Evolutionary conservation across 1,140 invertebrate genomes (phyloP), one percentile per base, ranked within the genome.

Genomic region (Tribolium madens): DNA sequence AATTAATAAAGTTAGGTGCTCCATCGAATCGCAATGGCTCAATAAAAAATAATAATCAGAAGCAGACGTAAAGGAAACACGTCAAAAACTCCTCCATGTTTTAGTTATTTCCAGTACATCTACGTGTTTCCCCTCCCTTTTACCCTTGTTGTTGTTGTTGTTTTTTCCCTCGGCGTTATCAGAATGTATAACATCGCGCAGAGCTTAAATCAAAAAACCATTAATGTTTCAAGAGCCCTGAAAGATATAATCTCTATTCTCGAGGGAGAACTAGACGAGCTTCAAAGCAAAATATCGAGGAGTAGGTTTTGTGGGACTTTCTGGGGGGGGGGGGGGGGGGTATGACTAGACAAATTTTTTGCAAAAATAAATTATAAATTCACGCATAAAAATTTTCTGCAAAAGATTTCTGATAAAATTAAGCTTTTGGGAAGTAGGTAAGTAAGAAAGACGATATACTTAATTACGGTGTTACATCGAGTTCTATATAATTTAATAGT

Each of bases 201-300:
- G 46, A 68, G 76, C 78, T 82, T 82, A 80, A 82, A 82, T 82
- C 80, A 82, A 82, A 82, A 82, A 82, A 81, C 81, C 78, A 82
- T 82, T 82, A 82, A 82, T 81, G 81, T 82, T 82, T 82, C 78
- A 82, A 73, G 57, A 72, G 75, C 42, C 50, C 60, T 73, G 46
- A 80, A 79, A 79, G 80, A 81, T 82, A 81, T 82, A 82, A 82
- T 82, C 80, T 80, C 42, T 76, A 78, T 76, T 57, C 79, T 53
- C 76, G 9, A 13, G 71, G 75, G 78, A 74, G 15, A n/a, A 52
- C 50, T 31, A 50, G 64, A 36, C 31, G 31, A 46, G 64, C 36
- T 69, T 42, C 64, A 69, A 69, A 69, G 64, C 64, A 31, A 69
- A 69, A 69, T 69, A 69, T 69, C 64, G 36, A 69, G 31, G 36